These are phyloP conservation scores for Caradrina kadenii DNA, from an alignment of 2,888 invertebrate species.

Conservation along the genomic window DNA sequence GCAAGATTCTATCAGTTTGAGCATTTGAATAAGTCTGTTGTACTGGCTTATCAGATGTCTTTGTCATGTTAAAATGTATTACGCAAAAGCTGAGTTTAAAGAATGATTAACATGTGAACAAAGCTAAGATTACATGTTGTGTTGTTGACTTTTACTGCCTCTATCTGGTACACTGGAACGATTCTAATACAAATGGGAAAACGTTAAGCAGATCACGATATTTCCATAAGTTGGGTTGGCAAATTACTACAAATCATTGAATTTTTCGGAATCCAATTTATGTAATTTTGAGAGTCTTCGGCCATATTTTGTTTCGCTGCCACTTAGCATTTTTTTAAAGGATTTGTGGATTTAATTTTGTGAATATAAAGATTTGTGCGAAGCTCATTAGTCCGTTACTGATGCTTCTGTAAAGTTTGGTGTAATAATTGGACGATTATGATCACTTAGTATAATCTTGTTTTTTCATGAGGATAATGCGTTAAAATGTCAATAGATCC, in stretches of 20 bases:
- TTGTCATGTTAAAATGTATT: conserved; percentile 3
- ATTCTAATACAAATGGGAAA: too few relatives aligned
- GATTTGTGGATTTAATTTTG: background rate
- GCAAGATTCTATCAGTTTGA: conserved; percentile 23
- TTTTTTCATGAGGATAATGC: too few relatives aligned
- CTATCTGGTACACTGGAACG: too few relatives aligned
- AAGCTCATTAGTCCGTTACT: background rate
- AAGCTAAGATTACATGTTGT: background rate
- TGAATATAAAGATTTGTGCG: conserved; percentile 3
- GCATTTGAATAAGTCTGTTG: conserved; percentile 15
- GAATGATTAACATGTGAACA: background rate
- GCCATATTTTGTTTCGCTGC: background rate
- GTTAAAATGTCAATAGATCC: too few relatives aligned
- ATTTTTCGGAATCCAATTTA: conserved; percentile 1
- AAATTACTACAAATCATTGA: conserved; percentile 8
- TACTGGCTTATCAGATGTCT: background rate
- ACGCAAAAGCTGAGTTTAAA: background rate
- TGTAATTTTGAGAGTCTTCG: background rate
- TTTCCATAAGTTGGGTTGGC: too few relatives aligned
- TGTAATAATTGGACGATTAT: background rate
- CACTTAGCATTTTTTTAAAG: background rate
- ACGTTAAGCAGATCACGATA: background rate
- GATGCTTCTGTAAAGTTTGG: background rate
- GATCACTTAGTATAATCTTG: too few relatives aligned
- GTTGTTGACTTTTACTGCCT: too few relatives aligned